Percentiles rank a stretch among this genome's conserved stretches.
Evolutionary conservation across 1,140 invertebrate genomes (phyloP).

Genomic region (Globodera ellingtonae): DNA sequence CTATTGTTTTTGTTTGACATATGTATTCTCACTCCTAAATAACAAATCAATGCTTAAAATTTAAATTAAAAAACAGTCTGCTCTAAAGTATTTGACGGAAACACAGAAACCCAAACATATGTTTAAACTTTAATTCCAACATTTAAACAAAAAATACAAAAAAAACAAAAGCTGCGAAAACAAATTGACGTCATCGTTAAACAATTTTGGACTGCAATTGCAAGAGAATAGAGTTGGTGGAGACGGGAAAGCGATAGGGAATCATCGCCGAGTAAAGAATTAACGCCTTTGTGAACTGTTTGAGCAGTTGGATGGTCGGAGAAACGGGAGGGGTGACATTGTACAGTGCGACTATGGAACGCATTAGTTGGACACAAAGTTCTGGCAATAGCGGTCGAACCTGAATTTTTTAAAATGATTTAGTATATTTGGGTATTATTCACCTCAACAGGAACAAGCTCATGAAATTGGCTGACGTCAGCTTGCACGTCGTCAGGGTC

Average conservation of each 20-base stretch:
- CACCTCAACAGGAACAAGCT: slow-evolving; percentile 37
- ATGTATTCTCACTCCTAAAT: neutral
- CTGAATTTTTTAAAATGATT: slow-evolving; percentile 16
- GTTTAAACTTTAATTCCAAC: slow-evolving; percentile 1
- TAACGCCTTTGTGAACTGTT: slow-evolving; percentile 39
- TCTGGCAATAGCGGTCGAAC: slow-evolving; percentile 44
- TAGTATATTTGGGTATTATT: neutral
- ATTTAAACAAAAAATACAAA: slow-evolving; percentile 10
- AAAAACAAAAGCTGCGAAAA: neutral
- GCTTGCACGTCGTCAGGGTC: slow-evolving; percentile 36
- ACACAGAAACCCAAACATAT: neutral
- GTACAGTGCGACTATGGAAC: slow-evolving; percentile 39
- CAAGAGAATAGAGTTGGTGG: slow-evolving; percentile 45
- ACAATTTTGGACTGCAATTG: slow-evolving; percentile 50
- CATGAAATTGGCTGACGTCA: slow-evolving; percentile 29
- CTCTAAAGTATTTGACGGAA: neutral
- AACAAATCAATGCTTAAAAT: too few relatives aligned
- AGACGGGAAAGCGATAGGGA: slow-evolving; percentile 46
- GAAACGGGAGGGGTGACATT: neutral
- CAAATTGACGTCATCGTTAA: slow-evolving; percentile 4
- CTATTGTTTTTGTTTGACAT: neutral
- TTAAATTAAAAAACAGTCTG: too few relatives aligned
- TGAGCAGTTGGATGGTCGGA: slow-evolving; percentile 15
- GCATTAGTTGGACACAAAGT: slow-evolving; percentile 40
- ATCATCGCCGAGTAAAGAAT: slow-evolving; percentile 50